These are phyloP conservation scores for Aramus guarauna DNA, from an alignment of 2,113 vertebrate genomes.

Conservation along the genomic window DNA sequence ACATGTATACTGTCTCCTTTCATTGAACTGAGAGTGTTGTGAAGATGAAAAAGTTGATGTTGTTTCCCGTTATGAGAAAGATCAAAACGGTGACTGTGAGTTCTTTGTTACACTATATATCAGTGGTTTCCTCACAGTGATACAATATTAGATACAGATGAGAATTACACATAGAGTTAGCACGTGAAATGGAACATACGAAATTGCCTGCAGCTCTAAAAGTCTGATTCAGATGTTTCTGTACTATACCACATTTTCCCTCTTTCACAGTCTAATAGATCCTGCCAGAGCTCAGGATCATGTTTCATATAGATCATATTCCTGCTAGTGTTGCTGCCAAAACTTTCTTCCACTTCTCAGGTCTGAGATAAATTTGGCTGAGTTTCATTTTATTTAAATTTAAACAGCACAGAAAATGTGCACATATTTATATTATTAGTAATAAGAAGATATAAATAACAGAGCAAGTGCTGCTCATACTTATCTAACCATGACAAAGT, in stretches of 20 bases:
- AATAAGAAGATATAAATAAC: not conserved
- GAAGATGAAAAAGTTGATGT: not conserved
- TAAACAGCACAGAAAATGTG: not conserved
- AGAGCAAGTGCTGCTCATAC: not conserved
- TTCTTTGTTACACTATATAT: not conserved
- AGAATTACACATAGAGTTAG: not conserved
- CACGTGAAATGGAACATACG: fast-evolving
- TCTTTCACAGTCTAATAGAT: not conserved
- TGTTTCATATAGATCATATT: not conserved
- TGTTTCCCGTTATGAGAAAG: not conserved
- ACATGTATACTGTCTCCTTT: not conserved
- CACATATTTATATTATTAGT: not conserved
- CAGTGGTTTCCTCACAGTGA: not conserved
- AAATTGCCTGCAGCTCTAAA: not conserved
- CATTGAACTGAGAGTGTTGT: not conserved
- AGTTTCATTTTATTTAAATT: not conserved
- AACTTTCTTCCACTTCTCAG: not conserved
- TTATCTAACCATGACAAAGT: not conserved
- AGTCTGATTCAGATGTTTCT: not conserved
- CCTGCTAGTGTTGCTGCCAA: not conserved
- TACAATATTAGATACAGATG: not conserved
- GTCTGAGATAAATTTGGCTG: not conserved
- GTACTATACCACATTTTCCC: not conserved
- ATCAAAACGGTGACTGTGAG: not conserved
- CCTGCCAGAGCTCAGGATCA: not conserved